Percentiles rank a stretch among this genome's conserved stretches.
Conservation (phyloP, 2,797 vertebrate genomes). For the Hyperoplus immaculatus region DNA sequence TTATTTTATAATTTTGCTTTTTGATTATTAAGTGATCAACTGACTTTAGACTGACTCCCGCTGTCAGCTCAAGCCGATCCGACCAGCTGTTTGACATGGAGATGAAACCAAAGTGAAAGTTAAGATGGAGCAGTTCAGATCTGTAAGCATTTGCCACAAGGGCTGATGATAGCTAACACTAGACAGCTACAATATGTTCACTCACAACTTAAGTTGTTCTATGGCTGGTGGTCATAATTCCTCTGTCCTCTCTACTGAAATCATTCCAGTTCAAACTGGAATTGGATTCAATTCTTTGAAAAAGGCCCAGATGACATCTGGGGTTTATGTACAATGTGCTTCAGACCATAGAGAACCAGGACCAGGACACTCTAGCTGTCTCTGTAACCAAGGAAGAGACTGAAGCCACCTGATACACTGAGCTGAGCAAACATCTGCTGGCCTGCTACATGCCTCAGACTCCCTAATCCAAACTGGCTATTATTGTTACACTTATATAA, state of each 20-base stretch:
- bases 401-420: constrained; percentile 49
- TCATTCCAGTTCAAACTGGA: not conserved
- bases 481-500: constrained; percentile 77
- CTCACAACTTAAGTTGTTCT: not conserved
- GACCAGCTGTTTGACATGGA: too few relatives aligned
- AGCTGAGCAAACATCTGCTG: constrained; percentile 78
- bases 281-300: constrained; percentile 6
- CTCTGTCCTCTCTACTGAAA: not conserved
- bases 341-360: constrained; percentile 8
- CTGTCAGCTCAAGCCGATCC: too few relatives aligned
- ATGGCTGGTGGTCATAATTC: not conserved
- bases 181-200: too few relatives aligned
- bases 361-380: constrained; percentile 40
- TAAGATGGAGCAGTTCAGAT: too few relatives aligned
- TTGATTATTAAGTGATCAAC: too few relatives aligned
- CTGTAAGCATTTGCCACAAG: too few relatives aligned
- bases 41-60: too few relatives aligned
- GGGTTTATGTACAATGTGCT: not conserved
- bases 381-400: constrained; percentile 62
- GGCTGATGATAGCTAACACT: too few relatives aligned
- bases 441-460: constrained; percentile 63
- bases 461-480: constrained; percentile 66
- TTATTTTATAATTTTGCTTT: too few relatives aligned
- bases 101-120: too few relatives aligned
- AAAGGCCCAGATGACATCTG: not conserved